A percentile compares a stretch with the other conserved stretches of the same genome.
Conservation (phyloP, 2,888 invertebrate genomes). For the Athrips mouffetella region DNA sequence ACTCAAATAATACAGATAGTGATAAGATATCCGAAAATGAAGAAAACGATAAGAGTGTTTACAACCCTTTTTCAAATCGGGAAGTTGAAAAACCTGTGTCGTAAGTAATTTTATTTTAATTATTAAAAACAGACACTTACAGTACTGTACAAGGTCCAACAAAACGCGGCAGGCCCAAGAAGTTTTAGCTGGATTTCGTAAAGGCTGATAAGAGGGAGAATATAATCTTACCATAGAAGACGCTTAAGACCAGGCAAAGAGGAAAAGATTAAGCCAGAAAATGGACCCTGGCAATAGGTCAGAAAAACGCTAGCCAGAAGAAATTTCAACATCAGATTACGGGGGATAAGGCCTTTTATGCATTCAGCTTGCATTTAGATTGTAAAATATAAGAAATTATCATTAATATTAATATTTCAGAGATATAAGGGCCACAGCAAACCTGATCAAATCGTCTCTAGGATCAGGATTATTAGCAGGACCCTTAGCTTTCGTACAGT, state of each 20-base stretch:
- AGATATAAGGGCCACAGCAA: constrained; percentile 61
- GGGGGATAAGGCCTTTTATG: neutral
- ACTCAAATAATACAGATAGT: constrained; percentile 1
- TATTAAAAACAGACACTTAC: no score
- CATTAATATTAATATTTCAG: constrained; percentile 39
- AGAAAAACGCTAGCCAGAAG: no score
- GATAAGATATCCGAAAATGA: constrained; percentile 7
- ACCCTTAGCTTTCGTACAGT: constrained; percentile 82
- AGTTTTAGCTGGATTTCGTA: no score
- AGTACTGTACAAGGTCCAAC: no score
- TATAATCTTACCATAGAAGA: no score
- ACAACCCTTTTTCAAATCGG: constrained; percentile 67
- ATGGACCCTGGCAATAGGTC: no score
- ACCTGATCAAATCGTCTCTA: constrained; percentile 72
- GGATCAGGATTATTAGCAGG: constrained; percentile 87
- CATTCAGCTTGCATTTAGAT: no score
- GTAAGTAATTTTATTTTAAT: constrained; percentile 51
- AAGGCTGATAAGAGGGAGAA: no score
- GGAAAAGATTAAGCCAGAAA: no score
- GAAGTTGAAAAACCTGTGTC: constrained; percentile 66
- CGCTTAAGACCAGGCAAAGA: no score
- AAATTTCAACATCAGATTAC: neutral
- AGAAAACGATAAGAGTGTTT: constrained; percentile 34
- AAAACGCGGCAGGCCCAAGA: no score
- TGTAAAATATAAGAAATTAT: neutral